Conservation (phyloP, 2,888 invertebrate genomes). For the Drosophila peninsularis region DNA sequence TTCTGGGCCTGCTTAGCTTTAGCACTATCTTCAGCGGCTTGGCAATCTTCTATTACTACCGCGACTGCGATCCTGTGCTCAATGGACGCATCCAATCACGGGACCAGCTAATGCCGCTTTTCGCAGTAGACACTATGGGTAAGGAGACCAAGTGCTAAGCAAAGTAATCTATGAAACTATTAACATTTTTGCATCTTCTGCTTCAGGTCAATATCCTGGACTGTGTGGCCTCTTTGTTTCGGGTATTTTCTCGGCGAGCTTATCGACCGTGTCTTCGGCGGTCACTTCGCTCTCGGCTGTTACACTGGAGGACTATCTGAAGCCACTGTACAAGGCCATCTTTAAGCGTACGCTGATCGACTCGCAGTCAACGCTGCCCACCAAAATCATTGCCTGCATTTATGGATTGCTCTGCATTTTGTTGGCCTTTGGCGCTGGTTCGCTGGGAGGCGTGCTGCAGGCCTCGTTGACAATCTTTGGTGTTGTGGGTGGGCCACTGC, state of each 20-base stretch:
- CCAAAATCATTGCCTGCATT: slow-evolving; percentile 89
- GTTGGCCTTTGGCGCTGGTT: slow-evolving; percentile 92
- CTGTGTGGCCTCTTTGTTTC: slow-evolving; percentile 95
- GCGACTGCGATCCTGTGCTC: slow-evolving; percentile 91
- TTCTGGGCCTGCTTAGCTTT: slow-evolving; percentile 89
- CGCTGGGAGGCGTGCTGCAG: slow-evolving; percentile 93
- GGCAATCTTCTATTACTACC: slow-evolving; percentile 93
- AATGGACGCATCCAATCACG: slow-evolving; percentile 87
- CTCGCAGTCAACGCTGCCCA: slow-evolving; percentile 85
- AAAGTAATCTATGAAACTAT: background rate
- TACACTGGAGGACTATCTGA: slow-evolving; percentile 93
- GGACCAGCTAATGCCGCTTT: slow-evolving; percentile 93
- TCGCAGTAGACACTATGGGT: slow-evolving; percentile 91
- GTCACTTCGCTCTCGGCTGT: slow-evolving; percentile 96
- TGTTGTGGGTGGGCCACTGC: slow-evolving; percentile 93
- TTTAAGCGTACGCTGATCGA: slow-evolving; percentile 84
- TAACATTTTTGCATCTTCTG: background rate
- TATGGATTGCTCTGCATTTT: slow-evolving; percentile 92
- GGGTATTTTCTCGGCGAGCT: slow-evolving; percentile 95
- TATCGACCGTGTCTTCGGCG: slow-evolving; percentile 96
- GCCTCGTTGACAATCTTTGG: slow-evolving; percentile 94
- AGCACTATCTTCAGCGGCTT: slow-evolving; percentile 92
- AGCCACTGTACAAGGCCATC: slow-evolving; percentile 85
- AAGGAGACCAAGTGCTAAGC: slow-evolving; percentile 2
- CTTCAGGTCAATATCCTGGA: slow-evolving; percentile 87